Conservation (phyloP, 2,113 vertebrate genomes). For the Dascyllus trimaculatus region DNA sequence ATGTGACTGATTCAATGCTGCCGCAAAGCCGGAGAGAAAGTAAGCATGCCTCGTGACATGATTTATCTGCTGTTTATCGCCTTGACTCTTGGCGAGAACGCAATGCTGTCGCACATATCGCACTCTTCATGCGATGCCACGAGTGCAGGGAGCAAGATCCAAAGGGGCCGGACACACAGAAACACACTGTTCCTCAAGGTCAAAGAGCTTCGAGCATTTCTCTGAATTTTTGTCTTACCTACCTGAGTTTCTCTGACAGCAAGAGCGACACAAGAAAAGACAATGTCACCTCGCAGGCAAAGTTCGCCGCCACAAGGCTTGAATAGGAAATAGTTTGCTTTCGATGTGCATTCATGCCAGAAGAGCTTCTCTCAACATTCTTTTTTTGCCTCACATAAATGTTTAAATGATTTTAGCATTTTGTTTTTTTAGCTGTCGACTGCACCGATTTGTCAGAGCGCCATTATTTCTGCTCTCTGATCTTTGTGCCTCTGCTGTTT, state of each 20-base stretch:
- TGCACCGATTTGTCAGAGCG: background rate
- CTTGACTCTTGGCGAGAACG: slow-evolving; percentile 25
- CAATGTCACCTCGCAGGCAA: background rate
- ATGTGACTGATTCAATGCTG: slow-evolving; percentile 1
- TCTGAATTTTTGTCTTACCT: background rate
- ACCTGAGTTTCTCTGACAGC: background rate
- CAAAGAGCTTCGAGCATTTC: slow-evolving; percentile 2
- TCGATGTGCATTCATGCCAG: slow-evolving; percentile 5
- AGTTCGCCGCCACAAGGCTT: too few relatives aligned
- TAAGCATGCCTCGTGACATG: slow-evolving; percentile 8
- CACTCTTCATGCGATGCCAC: background rate
- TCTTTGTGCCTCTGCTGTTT: too few relatives aligned
- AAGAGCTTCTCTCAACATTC: background rate
- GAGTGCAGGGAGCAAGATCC: background rate
- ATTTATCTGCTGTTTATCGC: slow-evolving; percentile 41
- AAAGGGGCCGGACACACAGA: background rate
- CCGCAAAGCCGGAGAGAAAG: slow-evolving; percentile 1
- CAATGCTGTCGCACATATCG: background rate
- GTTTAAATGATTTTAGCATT: background rate
- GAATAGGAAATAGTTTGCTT: background rate
- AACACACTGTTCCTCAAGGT: background rate
- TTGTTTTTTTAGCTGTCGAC: background rate
- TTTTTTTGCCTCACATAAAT: slow-evolving; percentile 2
- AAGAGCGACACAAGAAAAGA: background rate
- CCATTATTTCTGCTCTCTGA: too few relatives aligned